Base-by-base conservation (phyloP, 1,140 invertebrate species). In the Dolichoris vasculosae region DNA sequence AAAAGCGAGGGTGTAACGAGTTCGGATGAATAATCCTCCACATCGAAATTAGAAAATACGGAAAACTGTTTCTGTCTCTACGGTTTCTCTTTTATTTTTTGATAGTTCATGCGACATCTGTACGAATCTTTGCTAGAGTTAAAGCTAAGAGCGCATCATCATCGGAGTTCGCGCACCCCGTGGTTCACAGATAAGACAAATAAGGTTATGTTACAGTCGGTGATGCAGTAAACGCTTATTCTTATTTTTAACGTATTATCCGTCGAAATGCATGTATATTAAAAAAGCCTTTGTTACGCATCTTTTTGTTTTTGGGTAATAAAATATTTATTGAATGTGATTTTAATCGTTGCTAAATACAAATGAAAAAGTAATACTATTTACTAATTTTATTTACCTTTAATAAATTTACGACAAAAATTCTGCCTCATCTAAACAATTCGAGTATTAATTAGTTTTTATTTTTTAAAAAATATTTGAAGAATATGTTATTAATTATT, bases 41-140 rank as follows among this genome's bases (percentile, higher is more conserved):
- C 82, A 78, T 84, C 17, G 75, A 84, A 69, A 78, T 67, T 78
- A 23, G 59, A 78, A 51, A 82, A 64, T 38, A 38, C 4, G 30
- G 23, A 63, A 55, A 78, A 35, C 30, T n/a, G 32, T 38, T 59
- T 38, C 35, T 23, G n/a, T 64, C 17, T 6, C 51, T 78, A 23
- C 15, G 23, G 51, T 40, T 35, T 35, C 75, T 20, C 43, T 51
- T 48, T 71, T 9, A 17, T 48, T 77, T 77, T 79, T 80, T 40
- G 76, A 17, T 71, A 48, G 51, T 85, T 40, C 55, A 69, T 81
- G 84, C 84, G 84, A 85, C 84, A 85, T 85, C 84, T 85, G 78
- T 64, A 55, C 64, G 64, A 73, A 63, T 78, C 20, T 67, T 77
- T 30, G 26, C 71, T 43, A 83, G 81, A 43, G 38, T 43, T 43